These are phyloP conservation scores for Holothuria glaberrima DNA, from an alignment of 35 echinoderm and acorn worm species.

Conservation along the genomic window DNA sequence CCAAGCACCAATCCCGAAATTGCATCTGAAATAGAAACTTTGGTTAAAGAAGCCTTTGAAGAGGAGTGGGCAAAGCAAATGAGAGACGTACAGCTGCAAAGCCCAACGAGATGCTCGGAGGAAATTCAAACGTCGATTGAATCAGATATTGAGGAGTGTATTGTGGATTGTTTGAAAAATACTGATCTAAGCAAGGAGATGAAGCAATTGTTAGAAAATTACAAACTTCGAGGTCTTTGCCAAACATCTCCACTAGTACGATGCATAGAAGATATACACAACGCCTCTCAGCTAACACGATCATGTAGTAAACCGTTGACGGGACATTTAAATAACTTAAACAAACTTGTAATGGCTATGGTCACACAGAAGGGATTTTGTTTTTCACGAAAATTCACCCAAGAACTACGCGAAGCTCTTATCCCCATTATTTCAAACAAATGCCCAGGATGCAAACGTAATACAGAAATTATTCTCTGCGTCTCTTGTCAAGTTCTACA, in stretches of 20 bases:
- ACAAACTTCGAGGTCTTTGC: constrained; percentile 9
- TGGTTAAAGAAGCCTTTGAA: background rate
- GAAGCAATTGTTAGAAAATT: background rate
- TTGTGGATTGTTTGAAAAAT: background rate
- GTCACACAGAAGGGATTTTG: background rate
- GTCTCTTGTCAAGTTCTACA: background rate
- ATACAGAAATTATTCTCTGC: background rate
- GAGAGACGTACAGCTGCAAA: background rate
- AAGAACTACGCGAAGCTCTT: background rate
- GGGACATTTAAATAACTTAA: background rate
- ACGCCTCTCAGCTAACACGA: background rate
- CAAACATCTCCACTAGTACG: background rate
- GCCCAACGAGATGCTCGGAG: background rate
- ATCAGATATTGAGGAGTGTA: background rate
- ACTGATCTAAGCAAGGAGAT: background rate
- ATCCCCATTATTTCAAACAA: background rate
- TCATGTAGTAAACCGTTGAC: background rate
- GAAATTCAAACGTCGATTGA: background rate
- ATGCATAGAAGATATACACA: background rate
- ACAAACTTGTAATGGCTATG: background rate
- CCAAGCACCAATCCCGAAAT: too few relatives aligned
- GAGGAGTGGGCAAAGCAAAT: constrained; percentile 2
- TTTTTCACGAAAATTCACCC: background rate
- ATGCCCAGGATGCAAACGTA: background rate
- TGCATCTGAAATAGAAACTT: too few relatives aligned